Base-by-base conservation (phyloP, 2,113 vertebrate species). In the Hippocampus mohnikei region DNA sequence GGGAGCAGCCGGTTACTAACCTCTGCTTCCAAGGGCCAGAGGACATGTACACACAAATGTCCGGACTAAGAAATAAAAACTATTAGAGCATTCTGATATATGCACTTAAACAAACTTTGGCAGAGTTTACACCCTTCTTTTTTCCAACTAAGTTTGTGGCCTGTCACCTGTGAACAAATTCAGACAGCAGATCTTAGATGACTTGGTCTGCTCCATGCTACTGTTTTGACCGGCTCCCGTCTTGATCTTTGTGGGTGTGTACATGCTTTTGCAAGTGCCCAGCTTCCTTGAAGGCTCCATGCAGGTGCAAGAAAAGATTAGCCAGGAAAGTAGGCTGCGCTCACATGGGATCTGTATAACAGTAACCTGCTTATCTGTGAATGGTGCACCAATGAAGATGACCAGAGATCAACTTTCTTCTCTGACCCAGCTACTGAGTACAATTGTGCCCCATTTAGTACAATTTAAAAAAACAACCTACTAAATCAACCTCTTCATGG, bases 361-460 rank as follows among this genome's bases (percentile, higher is more conserved):
- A 84, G 71, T 86, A 86, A 89, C 87, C 87, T 78, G 84, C 78
- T 87, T 88, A 84, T 84, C 80, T 84, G 71, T 81, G 79, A 78
- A 86, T 77, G 76, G 75, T 68, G 59, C 50, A 59, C 77, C 71
- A 72, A 67, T 66, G 65, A 80, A 81, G 78, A 81, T n/a, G 11
- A 68, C 62, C 61, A 37, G 63, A 79, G 71, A 74, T 77, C 75
- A 81, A 46, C 78, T 68, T 53, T 71, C 55, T 55, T 68, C 52
- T 75, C 40, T 85, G 71, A 81, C 70, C 76, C 71, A 29, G 79
- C 60, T n/a, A 18, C 66, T 42, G 50, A 77, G 73, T 65, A 8
- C 42, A 56, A 58, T 1, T 41, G 64, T 68, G 56, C 1, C 29
- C 50, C 48, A 11, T 8, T 62, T n/a, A n/a, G 16, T 11, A 12